Percentiles rank a stretch among this genome's conserved stretches.
These are phyloP conservation scores for Poicephalus meyeri DNA, from an alignment of 2,113 vertebrate species.

Conservation along the genomic window DNA sequence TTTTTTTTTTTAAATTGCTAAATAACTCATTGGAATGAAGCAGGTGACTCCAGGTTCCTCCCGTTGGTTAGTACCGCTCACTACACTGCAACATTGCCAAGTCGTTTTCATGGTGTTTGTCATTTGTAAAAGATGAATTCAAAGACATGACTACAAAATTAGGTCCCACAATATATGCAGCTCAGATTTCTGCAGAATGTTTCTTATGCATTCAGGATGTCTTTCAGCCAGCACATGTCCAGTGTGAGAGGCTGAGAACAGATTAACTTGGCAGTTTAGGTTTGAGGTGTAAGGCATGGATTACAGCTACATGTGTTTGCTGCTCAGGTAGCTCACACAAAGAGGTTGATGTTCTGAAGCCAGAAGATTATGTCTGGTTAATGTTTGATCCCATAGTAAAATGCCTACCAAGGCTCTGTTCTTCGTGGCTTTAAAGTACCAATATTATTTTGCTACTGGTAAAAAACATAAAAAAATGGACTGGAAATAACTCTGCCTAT, in stretches of 20 bases:
- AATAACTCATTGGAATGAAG: background rate
- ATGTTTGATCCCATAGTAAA: background rate
- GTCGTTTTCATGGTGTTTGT: background rate
- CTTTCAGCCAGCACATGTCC: background rate
- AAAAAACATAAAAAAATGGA: background rate
- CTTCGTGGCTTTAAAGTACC: background rate
- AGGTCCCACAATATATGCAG: background rate
- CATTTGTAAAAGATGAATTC: background rate
- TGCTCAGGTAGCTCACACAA: background rate
- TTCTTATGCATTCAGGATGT: background rate
- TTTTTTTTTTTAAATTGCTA: background rate
- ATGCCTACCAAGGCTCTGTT: background rate
- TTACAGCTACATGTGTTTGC: background rate
- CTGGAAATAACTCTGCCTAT: background rate
- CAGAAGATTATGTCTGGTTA: background rate
- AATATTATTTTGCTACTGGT: background rate
- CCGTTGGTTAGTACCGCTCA: background rate
- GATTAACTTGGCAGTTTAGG: background rate
- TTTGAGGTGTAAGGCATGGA: background rate
- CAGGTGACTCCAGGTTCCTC: background rate
- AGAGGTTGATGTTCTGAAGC: background rate
- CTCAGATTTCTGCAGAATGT: background rate
- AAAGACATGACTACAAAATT: background rate
- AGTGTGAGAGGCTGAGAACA: background rate
- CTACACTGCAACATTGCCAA: background rate